These are phyloP conservation scores for Dryobotodes eremita DNA, from an alignment of 2,888 invertebrate species.

Conservation along the genomic window DNA sequence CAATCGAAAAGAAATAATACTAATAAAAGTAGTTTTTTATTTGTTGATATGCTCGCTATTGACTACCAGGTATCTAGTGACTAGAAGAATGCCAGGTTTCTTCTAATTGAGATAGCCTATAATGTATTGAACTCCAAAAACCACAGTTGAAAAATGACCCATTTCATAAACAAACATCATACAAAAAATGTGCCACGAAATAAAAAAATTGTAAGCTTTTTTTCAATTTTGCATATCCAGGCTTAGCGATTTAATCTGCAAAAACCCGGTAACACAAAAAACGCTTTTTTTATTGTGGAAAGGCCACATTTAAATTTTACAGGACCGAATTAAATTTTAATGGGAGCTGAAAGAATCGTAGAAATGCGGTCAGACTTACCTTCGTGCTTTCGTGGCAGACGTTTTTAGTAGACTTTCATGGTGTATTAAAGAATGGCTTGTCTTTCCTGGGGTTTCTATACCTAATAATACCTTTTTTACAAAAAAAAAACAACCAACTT, in stretches of 20 bases:
- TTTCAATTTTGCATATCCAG: conserved; percentile 74
- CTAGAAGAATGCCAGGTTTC: background rate
- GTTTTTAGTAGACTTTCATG: conserved; percentile 5
- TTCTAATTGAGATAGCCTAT: background rate
- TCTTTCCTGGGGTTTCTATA: background rate
- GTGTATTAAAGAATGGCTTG: background rate
- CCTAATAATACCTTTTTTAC: background rate
- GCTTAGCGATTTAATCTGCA: conserved; percentile 72
- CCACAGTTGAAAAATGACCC: conserved; percentile 11
- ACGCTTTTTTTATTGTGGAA: conserved; percentile 66
- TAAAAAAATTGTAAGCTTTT: conserved; percentile 59
- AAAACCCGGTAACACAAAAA: conserved; percentile 65
- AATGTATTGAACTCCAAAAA: background rate
- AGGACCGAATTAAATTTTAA: conserved; percentile 56
- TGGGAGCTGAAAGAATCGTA: conserved; percentile 42
- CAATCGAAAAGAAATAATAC: background rate
- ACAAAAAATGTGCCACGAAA: conserved; percentile 46
- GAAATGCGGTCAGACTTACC: conserved; percentile 28
- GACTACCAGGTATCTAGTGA: background rate
- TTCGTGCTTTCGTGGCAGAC: background rate
- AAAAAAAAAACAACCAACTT: too few relatives aligned
- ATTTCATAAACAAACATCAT: conserved; percentile 43
- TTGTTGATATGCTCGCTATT: background rate
- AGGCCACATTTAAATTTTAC: conserved; percentile 63
- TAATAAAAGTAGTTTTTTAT: background rate